A percentile compares a stretch with the other conserved stretches of the same genome.
Conservation (phyloP, 2,888 invertebrate genomes). For the Sesia bembeciformis region DNA sequence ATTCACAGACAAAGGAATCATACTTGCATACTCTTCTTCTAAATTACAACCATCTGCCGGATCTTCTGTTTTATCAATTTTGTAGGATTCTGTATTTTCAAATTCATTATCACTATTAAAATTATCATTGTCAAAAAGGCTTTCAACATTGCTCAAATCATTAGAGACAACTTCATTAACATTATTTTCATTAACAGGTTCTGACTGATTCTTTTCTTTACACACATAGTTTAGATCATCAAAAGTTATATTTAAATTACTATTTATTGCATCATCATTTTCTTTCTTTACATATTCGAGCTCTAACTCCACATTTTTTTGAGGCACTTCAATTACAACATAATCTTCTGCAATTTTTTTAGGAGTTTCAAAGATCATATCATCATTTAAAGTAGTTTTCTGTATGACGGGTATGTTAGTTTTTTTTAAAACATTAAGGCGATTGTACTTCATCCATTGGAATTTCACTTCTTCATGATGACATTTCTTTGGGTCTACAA, state of each 20-base stretch:
- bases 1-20: constrained; percentile 40
- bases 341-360: neutral
- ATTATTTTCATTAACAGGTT: neutral
- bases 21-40: constrained; percentile 51
- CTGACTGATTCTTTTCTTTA: neutral
- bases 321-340: neutral
- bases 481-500: constrained; percentile 23
- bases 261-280: constrained; percentile 1
- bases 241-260: neutral
- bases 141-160: constrained; percentile 18
- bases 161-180: neutral
- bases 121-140: constrained; percentile 15
- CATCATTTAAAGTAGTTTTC: constrained; percentile 25
- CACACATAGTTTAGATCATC: neutral
- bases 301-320: constrained; percentile 8
- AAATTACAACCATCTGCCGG: constrained; percentile 35
- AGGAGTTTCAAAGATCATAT: neutral
- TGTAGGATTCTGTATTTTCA: constrained; percentile 12
- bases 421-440: constrained; percentile 16
- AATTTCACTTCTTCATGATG: constrained; percentile 39
- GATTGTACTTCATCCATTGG: constrained; percentile 37
- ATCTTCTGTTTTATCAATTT: constrained; percentile 9
- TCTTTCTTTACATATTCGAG: constrained; percentile 15
- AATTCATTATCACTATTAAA: constrained; percentile 7
- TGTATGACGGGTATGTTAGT: constrained; percentile 31